Percentiles rank a stretch among this genome's conserved stretches.
Conservation (phyloP, 2,888 invertebrate species). For the Acanthacorydalis orientalis region DNA sequence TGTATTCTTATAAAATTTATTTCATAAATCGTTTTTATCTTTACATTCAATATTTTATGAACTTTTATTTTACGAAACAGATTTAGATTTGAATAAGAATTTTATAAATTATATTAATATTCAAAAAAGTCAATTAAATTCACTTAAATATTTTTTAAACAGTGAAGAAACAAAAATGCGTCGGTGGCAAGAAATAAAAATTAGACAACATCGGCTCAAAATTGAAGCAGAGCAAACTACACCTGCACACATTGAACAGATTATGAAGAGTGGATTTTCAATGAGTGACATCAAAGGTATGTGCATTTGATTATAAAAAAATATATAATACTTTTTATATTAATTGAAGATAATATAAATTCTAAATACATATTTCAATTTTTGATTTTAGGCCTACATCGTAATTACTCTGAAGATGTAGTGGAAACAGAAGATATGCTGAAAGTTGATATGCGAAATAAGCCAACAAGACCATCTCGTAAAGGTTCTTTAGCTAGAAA, state of each 20-base stretch:
- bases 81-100: too few species aligned
- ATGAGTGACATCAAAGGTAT: conserved; percentile 85
- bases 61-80: too few species aligned
- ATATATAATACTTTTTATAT: background rate
- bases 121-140: background rate
- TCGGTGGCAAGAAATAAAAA: conserved; percentile 81
- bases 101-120: background rate
- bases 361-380: background rate
- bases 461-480: conserved; percentile 54
- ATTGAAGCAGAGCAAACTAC: conserved; percentile 51
- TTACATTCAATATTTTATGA: too few species aligned
- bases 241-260: conserved; percentile 74
- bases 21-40: too few species aligned
- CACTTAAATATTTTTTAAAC: conserved; percentile 11
- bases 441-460: conserved; percentile 27
- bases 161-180: conserved; percentile 70
- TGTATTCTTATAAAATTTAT: too few species aligned
- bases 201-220: conserved; percentile 63
- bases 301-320: background rate
- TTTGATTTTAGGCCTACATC: conserved; percentile 46
- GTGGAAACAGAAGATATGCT: conserved; percentile 52
- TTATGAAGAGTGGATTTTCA: conserved; percentile 77
- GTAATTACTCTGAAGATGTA: conserved; percentile 71
- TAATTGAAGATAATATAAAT: background rate
- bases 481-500: conserved; percentile 55